Evolutionary conservation across 1,140 invertebrate genomes (phyloP).

Genomic region (Drosophila repletoides): DNA sequence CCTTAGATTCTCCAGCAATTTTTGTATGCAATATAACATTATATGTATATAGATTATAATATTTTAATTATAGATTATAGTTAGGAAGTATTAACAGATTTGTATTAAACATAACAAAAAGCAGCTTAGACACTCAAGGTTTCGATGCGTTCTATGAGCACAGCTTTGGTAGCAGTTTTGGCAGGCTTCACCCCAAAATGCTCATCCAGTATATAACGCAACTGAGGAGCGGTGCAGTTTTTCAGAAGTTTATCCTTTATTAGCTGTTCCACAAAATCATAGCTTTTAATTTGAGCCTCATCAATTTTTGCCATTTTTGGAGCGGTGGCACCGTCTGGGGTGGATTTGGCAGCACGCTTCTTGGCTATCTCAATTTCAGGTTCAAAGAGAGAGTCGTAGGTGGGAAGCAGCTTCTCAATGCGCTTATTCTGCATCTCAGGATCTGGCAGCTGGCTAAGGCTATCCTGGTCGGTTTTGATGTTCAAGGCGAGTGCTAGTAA

Average conservation of each 20-base stretch:
- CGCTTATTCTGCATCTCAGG: conserved; percentile 59
- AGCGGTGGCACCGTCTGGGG: conserved; percentile 18
- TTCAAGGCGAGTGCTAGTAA: conserved; percentile 64
- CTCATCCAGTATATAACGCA: conserved; percentile 44
- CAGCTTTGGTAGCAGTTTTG: conserved; percentile 32
- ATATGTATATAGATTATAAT: too few relatives aligned
- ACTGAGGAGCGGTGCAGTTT: conserved; percentile 50
- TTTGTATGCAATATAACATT: too few relatives aligned
- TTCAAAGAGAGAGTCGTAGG: conserved; percentile 57
- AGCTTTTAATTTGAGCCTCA: conserved; percentile 29
- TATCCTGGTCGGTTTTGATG: conserved; percentile 51
- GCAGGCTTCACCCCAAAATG: conserved; percentile 44
- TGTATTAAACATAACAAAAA: too few relatives aligned
- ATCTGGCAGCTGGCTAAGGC: conserved; percentile 56
- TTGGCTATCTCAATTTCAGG: conserved; percentile 43
- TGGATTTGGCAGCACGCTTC: conserved; percentile 50
- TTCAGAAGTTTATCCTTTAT: conserved; percentile 34
- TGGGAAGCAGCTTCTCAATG: conserved; percentile 57
- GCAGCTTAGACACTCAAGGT: conserved; percentile 3
- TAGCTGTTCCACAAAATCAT: conserved; percentile 42
- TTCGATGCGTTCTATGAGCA: conserved; percentile 49
- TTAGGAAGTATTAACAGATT: too few relatives aligned
- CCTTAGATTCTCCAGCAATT: too few relatives aligned
- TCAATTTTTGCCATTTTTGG: conserved; percentile 63
- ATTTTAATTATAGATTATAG: too few relatives aligned